Conservation (phyloP, 92 coral and sea anemone species). For the Desmophyllum pertusum region DNA sequence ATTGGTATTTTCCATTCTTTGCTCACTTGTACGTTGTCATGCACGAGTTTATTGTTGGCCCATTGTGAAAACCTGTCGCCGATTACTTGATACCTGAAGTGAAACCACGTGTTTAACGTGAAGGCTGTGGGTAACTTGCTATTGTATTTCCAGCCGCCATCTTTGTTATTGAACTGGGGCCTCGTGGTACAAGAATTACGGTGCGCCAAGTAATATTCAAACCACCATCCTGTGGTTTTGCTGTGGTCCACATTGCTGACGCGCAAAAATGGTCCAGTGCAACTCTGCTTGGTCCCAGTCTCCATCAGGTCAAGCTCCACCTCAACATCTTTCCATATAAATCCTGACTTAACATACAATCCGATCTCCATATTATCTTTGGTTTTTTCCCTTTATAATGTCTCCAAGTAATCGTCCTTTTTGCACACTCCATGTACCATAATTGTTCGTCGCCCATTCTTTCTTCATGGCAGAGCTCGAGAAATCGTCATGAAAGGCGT, state of each 20-base stretch:
- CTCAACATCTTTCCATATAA: conserved; percentile 69
- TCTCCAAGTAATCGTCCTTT: conserved; percentile 60
- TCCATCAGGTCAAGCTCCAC: conserved; percentile 86
- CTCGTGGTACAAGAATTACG: conserved; percentile 68
- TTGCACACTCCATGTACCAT: conserved; percentile 53
- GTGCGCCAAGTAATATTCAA: conserved; percentile 64
- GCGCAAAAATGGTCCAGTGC: conserved; percentile 79
- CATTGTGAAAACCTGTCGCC: conserved; percentile 77
- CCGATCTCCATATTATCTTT: conserved; percentile 64
- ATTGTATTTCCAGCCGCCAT: conserved; percentile 74
- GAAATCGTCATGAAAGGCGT: conserved; percentile 72
- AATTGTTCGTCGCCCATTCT: conserved; percentile 49
- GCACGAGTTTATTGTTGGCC: conserved; percentile 66
- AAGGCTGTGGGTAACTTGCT: conserved; percentile 62
- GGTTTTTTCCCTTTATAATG: conserved; percentile 43
- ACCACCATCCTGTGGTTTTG: conserved; percentile 82
- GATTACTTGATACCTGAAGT: conserved; percentile 65
- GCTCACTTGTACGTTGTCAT: conserved; percentile 57
- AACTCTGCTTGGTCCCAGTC: conserved; percentile 34
- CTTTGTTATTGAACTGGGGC: conserved; percentile 61
- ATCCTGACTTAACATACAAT: conserved; percentile 60
- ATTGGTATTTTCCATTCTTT: conserved; percentile 65
- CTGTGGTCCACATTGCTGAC: conserved; percentile 35
- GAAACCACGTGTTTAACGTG: conserved; percentile 60
- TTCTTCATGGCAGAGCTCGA: conserved; percentile 41